Conservation (phyloP, 2,888 invertebrate species). For the Eurytoma californica region DNA sequence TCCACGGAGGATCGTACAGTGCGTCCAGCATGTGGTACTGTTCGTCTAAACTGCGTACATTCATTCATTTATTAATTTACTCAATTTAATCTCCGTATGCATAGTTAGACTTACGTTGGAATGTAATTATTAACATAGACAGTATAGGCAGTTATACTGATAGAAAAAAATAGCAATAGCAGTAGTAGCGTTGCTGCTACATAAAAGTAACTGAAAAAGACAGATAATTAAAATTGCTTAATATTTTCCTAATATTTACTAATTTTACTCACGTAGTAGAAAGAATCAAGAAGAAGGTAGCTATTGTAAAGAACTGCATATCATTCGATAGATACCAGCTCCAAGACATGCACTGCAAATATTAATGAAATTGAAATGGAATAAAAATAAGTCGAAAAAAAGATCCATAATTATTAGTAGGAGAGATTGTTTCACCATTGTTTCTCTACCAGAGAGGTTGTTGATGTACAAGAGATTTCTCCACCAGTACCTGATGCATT, state of each 20-base stretch:
- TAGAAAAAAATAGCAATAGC: constrained; percentile 67
- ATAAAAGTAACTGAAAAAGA: constrained; percentile 63
- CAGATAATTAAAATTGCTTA: background rate
- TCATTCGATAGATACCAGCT: constrained; percentile 77
- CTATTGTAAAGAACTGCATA: constrained; percentile 75
- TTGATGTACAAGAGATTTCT: constrained; percentile 77
- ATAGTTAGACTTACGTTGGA: constrained; percentile 72
- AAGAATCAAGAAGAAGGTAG: constrained; percentile 71
- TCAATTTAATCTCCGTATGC: background rate
- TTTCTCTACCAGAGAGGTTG: constrained; percentile 74
- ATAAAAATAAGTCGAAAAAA: constrained; percentile 2
- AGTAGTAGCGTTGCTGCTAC: constrained; percentile 65
- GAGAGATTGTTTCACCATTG: constrained; percentile 68
- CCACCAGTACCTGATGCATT: constrained; percentile 77
- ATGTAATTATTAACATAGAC: constrained; percentile 73
- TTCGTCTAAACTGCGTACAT: constrained; percentile 71
- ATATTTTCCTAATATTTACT: too few relatives aligned
- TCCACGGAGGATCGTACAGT: constrained; percentile 74
- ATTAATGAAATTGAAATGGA: constrained; percentile 4
- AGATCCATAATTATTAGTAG: background rate
- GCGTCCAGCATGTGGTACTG: constrained; percentile 70
- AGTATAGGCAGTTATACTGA: constrained; percentile 69
- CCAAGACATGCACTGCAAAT: constrained; percentile 75
- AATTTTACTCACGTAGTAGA: constrained; percentile 73
- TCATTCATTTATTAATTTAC: background rate